Percentiles rank a stretch among this genome's conserved stretches.
Evolutionary conservation across 2,888 invertebrate species (phyloP).

Genomic region (Acleris sparsana): DNA sequence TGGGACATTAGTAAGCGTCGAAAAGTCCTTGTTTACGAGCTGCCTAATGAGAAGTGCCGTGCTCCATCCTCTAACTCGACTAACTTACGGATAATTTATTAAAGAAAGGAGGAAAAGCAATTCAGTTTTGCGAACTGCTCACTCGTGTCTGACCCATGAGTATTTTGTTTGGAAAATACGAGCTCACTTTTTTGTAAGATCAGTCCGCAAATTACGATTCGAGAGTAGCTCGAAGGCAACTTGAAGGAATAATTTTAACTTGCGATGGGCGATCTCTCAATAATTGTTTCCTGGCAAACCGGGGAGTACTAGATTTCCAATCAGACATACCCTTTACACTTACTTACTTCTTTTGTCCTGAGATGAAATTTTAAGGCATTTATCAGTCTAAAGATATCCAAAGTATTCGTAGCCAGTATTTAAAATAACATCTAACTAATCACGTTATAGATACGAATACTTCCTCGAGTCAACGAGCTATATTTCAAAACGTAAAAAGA

Average conservation of each 20-base stretch:
- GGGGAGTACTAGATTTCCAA: constrained; percentile 39
- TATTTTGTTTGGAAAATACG: constrained; percentile 5
- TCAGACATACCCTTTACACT: constrained; percentile 8
- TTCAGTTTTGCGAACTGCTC: constrained; percentile 46
- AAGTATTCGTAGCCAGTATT: constrained; percentile 7
- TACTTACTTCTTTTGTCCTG: constrained; percentile 7
- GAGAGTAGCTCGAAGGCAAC: constrained; percentile 58
- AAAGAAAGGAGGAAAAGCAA: constrained; percentile 49
- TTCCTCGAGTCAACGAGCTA: constrained; percentile 47
- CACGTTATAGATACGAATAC: constrained; percentile 40
- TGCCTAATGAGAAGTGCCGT: constrained; percentile 73
- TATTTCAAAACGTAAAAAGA: constrained; percentile 52
- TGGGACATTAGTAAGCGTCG: constrained; percentile 72
- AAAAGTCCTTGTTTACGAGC: constrained; percentile 74
- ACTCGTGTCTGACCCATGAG: constrained; percentile 31
- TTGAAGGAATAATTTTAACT: constrained; percentile 56
- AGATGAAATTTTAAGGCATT: constrained; percentile 8
- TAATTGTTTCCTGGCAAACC: constrained; percentile 60
- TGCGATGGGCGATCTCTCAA: constrained; percentile 64
- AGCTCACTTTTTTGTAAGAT: background rate
- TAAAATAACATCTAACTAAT: constrained; percentile 20
- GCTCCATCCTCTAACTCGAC: constrained; percentile 51
- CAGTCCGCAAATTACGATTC: constrained; percentile 33
- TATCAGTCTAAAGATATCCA: background rate
- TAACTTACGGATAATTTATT: constrained; percentile 43